Base-by-base conservation (phyloP, 2,888 invertebrate genomes). In the Noctua fimbriata region DNA sequence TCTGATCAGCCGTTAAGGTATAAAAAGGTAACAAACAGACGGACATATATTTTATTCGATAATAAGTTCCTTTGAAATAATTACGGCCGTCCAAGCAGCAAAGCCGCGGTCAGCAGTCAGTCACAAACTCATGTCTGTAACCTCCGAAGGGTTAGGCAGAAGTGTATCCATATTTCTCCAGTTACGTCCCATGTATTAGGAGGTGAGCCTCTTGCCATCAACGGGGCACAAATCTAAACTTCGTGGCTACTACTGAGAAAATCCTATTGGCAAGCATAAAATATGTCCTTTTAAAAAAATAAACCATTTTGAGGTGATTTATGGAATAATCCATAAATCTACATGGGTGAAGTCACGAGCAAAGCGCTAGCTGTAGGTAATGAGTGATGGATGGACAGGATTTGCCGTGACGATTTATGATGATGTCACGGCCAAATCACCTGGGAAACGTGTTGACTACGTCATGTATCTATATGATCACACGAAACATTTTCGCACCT, bases 401-500 rank as follows among this genome's bases (percentile, higher is more conserved):
- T 77, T 78, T 21, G 1, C 1, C 5, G 24, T 41, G 28, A 76
- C 9, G 18, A 28, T 77, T 44, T 65, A 32, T 66, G 79, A 36
- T 55, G 52, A 66, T 5, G n/a, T 16, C 52, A 18, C 14, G 21
- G 6, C 21, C 9, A 32, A 52, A 65, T 44, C 12, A 52, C 32
- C 44, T 36, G 32, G 12, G 14, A 66, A 78, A 78, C 7, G 18
- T 18, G 44, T 44, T 44, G 52, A 55, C 28, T 44, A 47, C 24
- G 18, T 32, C 63, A 44, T 10, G 1, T 21, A 32, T 18, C 0
- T 63, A 32, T n/a, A 44, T 36, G 47, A 36, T 36, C 36, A 60
- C 28, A 28, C 60, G 28, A n/a, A 58, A 5, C 10, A 28, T 21
- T 41, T 28, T 44, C 0, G 24, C 14, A n/a, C 28, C 49, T 28